Percentiles rank a stretch among this genome's conserved stretches.
These are phyloP conservation scores for Morinoia aosen DNA, from an alignment of 2,888 invertebrate genomes.

Conservation along the genomic window DNA sequence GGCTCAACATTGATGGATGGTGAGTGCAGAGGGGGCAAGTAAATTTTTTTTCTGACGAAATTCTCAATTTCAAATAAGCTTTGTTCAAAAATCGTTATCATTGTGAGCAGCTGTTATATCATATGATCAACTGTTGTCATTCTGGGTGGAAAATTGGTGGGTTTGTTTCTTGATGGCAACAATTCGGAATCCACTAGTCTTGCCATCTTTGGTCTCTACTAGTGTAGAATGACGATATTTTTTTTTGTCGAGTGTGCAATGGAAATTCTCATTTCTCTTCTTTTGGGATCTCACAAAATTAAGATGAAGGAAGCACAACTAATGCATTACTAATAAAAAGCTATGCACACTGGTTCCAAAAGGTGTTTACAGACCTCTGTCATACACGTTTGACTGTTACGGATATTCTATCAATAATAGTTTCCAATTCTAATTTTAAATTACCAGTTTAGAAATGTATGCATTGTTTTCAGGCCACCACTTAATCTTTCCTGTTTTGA, in stretches of 20 bases:
- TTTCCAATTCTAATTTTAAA: background rate
- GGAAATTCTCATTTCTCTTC: background rate
- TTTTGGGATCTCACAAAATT: background rate
- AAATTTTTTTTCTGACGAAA: background rate
- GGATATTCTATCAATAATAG: background rate
- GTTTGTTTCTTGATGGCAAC: background rate
- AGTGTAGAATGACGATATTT: background rate
- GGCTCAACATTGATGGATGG: constrained; percentile 95
- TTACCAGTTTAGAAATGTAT: background rate
- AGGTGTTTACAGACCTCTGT: no score
- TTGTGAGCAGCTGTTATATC: background rate
- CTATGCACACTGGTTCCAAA: background rate
- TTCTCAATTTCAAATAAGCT: background rate
- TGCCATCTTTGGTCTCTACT: background rate
- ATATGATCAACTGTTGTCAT: no score
- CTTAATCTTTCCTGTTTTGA: no score
- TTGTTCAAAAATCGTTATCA: background rate
- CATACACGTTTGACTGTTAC: background rate
- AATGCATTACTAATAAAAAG: background rate
- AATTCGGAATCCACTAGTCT: no score
- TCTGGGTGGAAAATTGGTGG: no score
- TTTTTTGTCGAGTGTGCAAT: background rate
- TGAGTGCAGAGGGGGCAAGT: constrained; percentile 70
- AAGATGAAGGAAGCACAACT: background rate
- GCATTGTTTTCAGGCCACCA: no score